Evolutionary conservation across 2,113 vertebrate genomes (phyloP), one percentile per base, ranked within the genome.

Genomic region (Thunnus thynnus): DNA sequence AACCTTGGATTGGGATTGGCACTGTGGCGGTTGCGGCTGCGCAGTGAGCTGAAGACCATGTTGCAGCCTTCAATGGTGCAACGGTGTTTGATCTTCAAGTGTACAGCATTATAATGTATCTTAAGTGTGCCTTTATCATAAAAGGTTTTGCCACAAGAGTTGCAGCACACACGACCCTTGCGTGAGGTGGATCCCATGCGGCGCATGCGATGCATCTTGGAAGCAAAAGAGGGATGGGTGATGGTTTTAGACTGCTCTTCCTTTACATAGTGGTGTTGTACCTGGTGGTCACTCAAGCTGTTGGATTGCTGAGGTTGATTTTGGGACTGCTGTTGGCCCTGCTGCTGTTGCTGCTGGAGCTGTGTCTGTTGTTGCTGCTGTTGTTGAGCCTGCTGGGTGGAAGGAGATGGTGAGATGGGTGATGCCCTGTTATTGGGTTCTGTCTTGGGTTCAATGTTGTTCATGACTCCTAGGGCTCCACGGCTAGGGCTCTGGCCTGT

Each of bases 61-160:
- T 99, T 99, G 92, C 98, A 99, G 17, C 98, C 98, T 88, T 99
- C 98, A 51, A 99, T 99, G 75, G 98, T 99, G 90, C 98, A 99
- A 22, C 98, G 95, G 78, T 99, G 98, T 88, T 99, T 99, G 89
- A 99, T 99, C 94, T 99, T 99, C 91, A 99, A 95, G 89, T 99
- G 98, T 63, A 99, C 98, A 0, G 98, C 98, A 79, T 99, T 99
- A 88, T 99, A 99, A 81, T 99, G 98, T 84, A 99, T 99, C 95
- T 99, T 99, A 71, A 99, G 97, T 13, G 98, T 99, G 86, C 98
- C 98, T 94, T 99, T 99, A 89, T 99, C 98, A 50, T 99, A 99
- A 91, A 99, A 99, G 17, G 98, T 99, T 94, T 99, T 99, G 74
- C 98, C 98, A 87, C 98, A 99, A 13, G 98, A 97, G 47, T 99